Base-by-base conservation (phyloP, 1,140 invertebrate species). In the Lucilia cuprina region DNA sequence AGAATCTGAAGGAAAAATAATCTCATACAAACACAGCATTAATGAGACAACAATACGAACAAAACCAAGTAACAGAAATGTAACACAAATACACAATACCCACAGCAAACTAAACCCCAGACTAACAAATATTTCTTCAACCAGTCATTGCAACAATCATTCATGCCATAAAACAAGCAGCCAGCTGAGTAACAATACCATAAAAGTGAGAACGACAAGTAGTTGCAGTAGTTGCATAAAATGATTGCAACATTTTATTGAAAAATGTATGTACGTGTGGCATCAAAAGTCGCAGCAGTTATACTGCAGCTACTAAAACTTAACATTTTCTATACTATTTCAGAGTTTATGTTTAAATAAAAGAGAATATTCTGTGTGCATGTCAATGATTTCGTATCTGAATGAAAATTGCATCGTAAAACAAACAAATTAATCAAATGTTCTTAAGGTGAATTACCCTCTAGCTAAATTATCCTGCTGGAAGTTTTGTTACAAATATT, bases 401-500 rank as follows among this genome's bases (percentile, higher is more conserved):
- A 25, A 21, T 70, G 19, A 49, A 78, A 78, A 78, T 78, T 78
- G 75, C 75, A 78, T 78, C 75, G 75, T 78, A 78, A 78, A 78
- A 17, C 75, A 78, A 78, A 78, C 75, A 78, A 78, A 78, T 78
- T 78, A 78, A 78, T 78, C 75, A 78, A 78, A 78, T 78, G 75
- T 78, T 78, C 75, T 78, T 78, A 78, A 78, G 75, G 75, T 78
- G 75, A 47, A 78, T 78, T 78, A 78, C 75, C 75, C 75, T 78
- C 75, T 19, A 47, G 75, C 75, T 78, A 78, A 78, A 78, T 78
- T 78, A 78, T 78, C 34, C 34, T 47, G 75, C 35, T 19, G 75
- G 75, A 30, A 30, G 25, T 49, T 78, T 41, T 78, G 35, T 77
- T 70, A 70, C 25, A 21, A 10, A 78, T 78, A 35, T 78, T 41